Percentiles rank a stretch among this genome's conserved stretches.
phyloP scores from a whole-genome alignment of 2,797 vertebrate genomes.

The Melanotaenia pygmaea region DNA sequence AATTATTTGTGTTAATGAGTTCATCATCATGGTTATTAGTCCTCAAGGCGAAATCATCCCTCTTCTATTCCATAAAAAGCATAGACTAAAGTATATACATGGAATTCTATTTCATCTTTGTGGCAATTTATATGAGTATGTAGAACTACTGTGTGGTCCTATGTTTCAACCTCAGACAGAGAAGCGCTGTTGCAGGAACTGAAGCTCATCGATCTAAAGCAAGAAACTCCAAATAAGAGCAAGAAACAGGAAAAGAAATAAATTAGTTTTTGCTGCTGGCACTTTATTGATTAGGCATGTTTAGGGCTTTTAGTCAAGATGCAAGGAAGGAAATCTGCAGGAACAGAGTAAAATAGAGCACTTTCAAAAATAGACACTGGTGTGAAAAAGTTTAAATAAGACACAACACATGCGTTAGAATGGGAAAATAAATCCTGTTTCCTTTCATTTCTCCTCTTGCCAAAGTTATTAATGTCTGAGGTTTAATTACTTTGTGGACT shows the following conservation, averaged over 20 bases:
- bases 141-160: slow-evolving; percentile 2
- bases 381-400: slow-evolving; percentile 48
- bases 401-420: slow-evolving; percentile 47
- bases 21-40: slow-evolving; percentile 36
- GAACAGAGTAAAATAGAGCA: slow-evolving; percentile 14
- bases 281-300: slow-evolving; percentile 60
- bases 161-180: slow-evolving; percentile 6
- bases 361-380: slow-evolving; percentile 47
- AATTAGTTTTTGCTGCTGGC: slow-evolving; percentile 28
- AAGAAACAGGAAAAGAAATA: slow-evolving; percentile 35
- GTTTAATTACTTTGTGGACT: slow-evolving; percentile 70
- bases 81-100: not conserved
- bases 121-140: slow-evolving; percentile 34
- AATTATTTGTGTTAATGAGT: slow-evolving; percentile 36
- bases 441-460: slow-evolving; percentile 59
- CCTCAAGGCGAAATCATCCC: slow-evolving; percentile 27
- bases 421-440: slow-evolving; percentile 70
- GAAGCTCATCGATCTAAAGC: slow-evolving; percentile 48
- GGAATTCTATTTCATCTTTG: slow-evolving; percentile 17
- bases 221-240: slow-evolving; percentile 30
- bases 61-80: slow-evolving; percentile 21
- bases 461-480: slow-evolving; percentile 68
- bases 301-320: slow-evolving; percentile 42
- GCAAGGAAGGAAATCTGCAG: slow-evolving; percentile 33
- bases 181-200: slow-evolving; percentile 40